phyloP scores from a whole-genome alignment of 1,140 invertebrate species.

The Anastrepha obliqua region DNA sequence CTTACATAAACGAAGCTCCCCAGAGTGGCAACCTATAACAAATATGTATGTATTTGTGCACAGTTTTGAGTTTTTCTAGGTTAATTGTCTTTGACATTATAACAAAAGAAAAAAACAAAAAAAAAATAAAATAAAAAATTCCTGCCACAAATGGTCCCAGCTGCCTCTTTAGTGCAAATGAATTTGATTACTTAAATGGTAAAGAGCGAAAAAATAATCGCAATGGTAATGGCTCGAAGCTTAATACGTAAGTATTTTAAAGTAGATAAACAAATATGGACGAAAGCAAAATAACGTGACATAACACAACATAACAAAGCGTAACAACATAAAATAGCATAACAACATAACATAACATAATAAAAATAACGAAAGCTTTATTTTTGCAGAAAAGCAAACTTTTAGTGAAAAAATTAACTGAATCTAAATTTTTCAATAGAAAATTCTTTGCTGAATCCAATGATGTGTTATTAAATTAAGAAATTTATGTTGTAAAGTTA shows the following conservation, averaged over 20 bases:
- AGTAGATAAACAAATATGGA: not conserved
- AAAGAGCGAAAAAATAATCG: not conserved
- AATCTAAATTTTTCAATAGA: too few relatives aligned
- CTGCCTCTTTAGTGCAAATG: not conserved
- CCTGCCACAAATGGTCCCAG: not conserved
- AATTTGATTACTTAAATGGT: not conserved
- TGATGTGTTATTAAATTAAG: too few relatives aligned
- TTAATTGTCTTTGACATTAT: not conserved
- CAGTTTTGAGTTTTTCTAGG: constrained; percentile 14
- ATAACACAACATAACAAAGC: too few relatives aligned
- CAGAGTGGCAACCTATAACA: not conserved
- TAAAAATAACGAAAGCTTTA: too few relatives aligned
- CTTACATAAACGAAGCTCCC: not conserved
- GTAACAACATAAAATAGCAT: too few relatives aligned
- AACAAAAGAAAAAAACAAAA: not conserved
- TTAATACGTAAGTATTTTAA: not conserved
- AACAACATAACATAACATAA: too few relatives aligned
- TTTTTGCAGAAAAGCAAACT: not conserved
- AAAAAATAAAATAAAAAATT: not conserved
- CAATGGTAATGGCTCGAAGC: not conserved
- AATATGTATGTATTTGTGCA: not conserved
- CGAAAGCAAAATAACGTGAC: too few relatives aligned
- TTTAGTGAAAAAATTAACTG: too few relatives aligned
- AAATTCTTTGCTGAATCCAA: too few relatives aligned
- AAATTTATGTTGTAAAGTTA: too few relatives aligned